Conservation (phyloP, 2,797 vertebrate species). For the Phrynocephalus forsythii region DNA sequence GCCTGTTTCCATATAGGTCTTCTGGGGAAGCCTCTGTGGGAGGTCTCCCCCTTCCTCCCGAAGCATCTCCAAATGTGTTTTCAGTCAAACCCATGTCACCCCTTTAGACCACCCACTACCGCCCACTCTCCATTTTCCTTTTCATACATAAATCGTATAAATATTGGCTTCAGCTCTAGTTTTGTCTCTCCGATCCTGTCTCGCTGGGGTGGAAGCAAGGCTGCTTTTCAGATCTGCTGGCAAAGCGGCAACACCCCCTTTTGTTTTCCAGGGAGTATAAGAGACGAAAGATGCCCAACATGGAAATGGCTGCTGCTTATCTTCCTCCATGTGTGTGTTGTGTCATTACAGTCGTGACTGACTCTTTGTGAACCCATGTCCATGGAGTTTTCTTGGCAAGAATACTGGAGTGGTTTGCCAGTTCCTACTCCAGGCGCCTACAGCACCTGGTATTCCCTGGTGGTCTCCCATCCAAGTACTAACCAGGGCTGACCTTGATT, state of each 20-base stretch:
- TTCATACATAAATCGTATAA: background rate
- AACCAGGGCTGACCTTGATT: no score
- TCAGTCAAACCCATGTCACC: background rate
- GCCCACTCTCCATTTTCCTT: background rate
- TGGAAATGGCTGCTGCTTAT: background rate
- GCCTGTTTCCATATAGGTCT: conserved; percentile 9
- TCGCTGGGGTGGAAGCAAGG: background rate
- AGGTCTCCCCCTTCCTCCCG: background rate
- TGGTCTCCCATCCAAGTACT: no score
- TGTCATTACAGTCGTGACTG: no score
- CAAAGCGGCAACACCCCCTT: conserved; percentile 17
- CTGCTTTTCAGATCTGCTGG: background rate
- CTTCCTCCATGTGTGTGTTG: background rate
- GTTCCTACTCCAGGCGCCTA: no score
- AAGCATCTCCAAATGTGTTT: conserved; percentile 8
- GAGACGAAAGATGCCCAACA: background rate
- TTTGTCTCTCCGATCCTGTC: background rate
- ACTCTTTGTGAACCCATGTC: no score
- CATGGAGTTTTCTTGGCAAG: no score
- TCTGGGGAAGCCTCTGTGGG: background rate
- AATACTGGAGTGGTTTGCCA: no score
- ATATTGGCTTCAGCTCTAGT: background rate
- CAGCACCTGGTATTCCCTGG: no score
- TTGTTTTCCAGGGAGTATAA: conserved; percentile 25
- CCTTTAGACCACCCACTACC: conserved; percentile 10